Conservation (phyloP, 2,113 vertebrate species). For the Stomatorhinus ivindoensis region DNA sequence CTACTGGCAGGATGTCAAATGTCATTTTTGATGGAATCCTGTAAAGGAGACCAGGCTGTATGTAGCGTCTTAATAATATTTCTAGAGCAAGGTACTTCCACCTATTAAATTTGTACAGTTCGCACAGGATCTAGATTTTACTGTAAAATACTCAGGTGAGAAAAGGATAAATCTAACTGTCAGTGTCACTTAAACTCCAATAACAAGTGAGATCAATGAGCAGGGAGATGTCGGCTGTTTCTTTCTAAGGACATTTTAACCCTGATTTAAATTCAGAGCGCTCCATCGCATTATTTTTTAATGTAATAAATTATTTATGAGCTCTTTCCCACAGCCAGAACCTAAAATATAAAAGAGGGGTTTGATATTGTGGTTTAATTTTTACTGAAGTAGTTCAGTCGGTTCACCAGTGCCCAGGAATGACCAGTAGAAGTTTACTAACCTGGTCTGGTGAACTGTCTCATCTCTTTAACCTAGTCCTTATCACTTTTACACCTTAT, state of each 20-base stretch:
- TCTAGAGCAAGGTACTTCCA: neutral
- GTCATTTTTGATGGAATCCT: neutral
- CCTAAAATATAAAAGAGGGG: neutral
- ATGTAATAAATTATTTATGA: neutral
- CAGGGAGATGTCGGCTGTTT: neutral
- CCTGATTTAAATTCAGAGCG: neutral
- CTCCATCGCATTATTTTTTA: constrained; percentile 11
- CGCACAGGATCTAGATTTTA: neutral
- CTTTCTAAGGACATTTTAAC: neutral
- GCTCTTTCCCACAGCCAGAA: neutral
- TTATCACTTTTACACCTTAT: neutral
- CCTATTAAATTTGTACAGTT: neutral
- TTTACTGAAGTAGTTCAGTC: neutral
- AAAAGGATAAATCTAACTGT: neutral
- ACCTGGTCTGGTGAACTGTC: neutral
- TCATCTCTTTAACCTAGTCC: neutral
- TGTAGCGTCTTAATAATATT: neutral
- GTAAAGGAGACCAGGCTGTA: neutral
- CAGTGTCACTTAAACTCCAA: neutral
- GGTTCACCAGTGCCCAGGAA: neutral
- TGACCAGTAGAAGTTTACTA: neutral
- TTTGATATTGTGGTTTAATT: neutral
- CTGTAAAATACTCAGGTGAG: neutral
- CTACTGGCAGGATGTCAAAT: neutral
- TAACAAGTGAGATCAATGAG: neutral